Conservation (phyloP, 2,113 vertebrate species). For the Equus przewalskii region DNA sequence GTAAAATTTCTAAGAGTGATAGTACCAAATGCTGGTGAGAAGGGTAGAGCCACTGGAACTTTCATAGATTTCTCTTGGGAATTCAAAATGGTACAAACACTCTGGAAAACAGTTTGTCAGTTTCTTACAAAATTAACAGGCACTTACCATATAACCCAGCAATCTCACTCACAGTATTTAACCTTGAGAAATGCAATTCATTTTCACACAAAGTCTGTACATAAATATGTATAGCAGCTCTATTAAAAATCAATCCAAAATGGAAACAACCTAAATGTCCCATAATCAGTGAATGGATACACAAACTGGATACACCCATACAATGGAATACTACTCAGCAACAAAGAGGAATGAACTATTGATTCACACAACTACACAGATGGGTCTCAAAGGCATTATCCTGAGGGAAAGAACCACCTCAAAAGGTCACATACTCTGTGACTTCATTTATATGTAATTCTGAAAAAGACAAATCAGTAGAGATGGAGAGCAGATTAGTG, state of each 20-base stretch:
- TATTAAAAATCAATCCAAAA: background rate
- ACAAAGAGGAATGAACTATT: background rate
- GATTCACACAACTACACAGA: background rate
- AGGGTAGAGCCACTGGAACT: background rate
- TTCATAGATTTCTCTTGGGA: background rate
- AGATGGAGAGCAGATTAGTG: background rate
- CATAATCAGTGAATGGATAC: background rate
- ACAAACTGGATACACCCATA: background rate
- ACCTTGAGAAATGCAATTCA: background rate
- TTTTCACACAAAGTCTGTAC: background rate
- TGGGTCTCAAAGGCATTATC: background rate
- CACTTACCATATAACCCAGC: background rate
- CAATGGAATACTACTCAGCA: background rate
- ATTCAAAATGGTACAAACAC: background rate
- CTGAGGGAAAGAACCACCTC: background rate
- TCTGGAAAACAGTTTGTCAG: background rate
- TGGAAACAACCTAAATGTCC: background rate
- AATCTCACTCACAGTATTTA: background rate
- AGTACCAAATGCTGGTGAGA: background rate
- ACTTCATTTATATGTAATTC: background rate
- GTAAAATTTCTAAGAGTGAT: background rate
- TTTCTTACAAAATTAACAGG: background rate
- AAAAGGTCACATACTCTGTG: background rate
- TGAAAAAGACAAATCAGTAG: background rate
- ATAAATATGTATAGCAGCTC: background rate